phyloP scores from a whole-genome alignment of 2,797 vertebrate species.

The Gallinago solitaria region DNA sequence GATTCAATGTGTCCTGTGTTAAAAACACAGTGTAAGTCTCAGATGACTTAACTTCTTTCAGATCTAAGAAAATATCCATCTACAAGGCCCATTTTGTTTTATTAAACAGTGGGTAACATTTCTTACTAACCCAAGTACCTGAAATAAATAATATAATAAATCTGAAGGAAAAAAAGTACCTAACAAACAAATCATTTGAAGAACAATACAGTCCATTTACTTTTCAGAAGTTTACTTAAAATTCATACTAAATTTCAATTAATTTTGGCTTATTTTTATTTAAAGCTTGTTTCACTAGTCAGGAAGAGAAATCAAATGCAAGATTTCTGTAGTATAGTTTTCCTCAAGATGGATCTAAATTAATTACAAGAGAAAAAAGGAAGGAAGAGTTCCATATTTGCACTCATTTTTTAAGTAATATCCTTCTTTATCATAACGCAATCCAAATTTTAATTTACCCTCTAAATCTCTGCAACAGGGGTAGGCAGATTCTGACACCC shows the following conservation, averaged over 20 bases:
- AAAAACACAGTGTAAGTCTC: background rate
- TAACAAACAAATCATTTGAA: background rate
- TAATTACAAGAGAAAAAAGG: background rate
- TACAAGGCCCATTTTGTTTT: background rate
- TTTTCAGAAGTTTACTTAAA: background rate
- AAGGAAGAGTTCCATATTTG: accelerated
- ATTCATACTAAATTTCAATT: background rate
- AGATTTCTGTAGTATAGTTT: background rate
- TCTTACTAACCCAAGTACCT: background rate
- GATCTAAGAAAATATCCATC: background rate
- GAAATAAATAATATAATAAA: background rate
- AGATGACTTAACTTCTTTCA: background rate
- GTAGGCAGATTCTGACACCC: background rate
- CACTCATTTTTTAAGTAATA: background rate
- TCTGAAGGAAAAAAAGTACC: background rate
- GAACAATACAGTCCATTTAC: background rate
- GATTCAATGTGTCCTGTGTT: background rate
- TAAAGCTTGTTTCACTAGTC: background rate
- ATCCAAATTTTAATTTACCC: background rate
- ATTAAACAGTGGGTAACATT: background rate
- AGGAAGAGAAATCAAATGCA: background rate
- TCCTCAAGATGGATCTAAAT: background rate
- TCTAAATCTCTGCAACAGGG: background rate
- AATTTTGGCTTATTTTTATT: background rate
- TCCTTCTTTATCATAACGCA: background rate